phyloP scores from a whole-genome alignment of 2,888 invertebrate species.

The Biston betularia region DNA sequence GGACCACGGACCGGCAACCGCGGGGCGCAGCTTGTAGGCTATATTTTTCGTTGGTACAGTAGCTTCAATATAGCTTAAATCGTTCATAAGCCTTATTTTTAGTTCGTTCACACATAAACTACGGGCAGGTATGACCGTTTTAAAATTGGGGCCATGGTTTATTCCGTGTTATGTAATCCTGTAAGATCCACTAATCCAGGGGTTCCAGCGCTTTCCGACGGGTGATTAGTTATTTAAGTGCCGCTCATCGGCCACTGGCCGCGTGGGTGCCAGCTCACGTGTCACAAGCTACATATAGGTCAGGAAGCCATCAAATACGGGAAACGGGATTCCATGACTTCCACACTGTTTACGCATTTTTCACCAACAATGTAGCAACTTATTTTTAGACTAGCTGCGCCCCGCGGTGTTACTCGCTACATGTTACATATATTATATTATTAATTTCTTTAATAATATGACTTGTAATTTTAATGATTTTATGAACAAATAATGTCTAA shows the following conservation, averaged over 20 bases:
- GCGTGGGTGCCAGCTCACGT: background rate
- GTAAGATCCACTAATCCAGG: constrained; percentile 18
- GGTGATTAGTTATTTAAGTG: constrained; percentile 40
- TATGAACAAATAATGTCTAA: too few relatives aligned
- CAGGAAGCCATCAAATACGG: constrained; percentile 32
- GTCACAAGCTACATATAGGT: background rate
- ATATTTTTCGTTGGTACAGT: too few relatives aligned
- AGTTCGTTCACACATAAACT: background rate
- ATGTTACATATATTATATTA: too few relatives aligned
- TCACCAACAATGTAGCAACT: background rate
- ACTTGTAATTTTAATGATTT: too few relatives aligned
- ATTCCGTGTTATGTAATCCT: constrained; percentile 12
- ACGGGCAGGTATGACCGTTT: background rate
- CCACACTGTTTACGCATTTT: background rate
- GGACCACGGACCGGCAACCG: too few relatives aligned
- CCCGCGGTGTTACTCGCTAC: too few relatives aligned
- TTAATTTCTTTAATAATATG: too few relatives aligned
- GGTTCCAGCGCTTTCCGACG: constrained; percentile 34
- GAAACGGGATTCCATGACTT: background rate
- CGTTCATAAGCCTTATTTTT: too few relatives aligned
- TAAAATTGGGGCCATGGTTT: background rate
- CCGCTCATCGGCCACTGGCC: constrained; percentile 27
- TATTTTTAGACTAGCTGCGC: too few relatives aligned
- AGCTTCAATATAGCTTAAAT: background rate
- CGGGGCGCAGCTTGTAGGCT: too few relatives aligned